Percentiles rank a stretch among this genome's conserved stretches.
phyloP scores from a whole-genome alignment of 2,797 vertebrate species.

The Channa striata region DNA sequence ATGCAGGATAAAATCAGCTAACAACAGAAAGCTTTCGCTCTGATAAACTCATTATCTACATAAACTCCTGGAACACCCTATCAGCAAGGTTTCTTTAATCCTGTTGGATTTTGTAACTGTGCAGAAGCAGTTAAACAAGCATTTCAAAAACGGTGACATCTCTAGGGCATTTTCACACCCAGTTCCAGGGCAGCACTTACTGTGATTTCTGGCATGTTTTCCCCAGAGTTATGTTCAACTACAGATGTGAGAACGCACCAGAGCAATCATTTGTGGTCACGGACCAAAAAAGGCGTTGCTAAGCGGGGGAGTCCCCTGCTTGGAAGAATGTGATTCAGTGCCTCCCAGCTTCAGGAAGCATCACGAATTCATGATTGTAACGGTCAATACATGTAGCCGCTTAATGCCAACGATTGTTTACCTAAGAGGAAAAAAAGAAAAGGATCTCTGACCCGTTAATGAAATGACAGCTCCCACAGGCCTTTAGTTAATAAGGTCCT shows the following conservation, averaged over 20 bases:
- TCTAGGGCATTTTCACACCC: constrained; percentile 51
- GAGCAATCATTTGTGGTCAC: constrained; percentile 34
- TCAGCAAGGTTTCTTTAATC: neutral
- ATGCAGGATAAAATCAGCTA: constrained; percentile 18
- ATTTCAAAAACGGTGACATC: constrained; percentile 35
- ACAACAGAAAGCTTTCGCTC: neutral
- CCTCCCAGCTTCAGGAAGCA: constrained; percentile 2
- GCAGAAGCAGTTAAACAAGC: constrained; percentile 14
- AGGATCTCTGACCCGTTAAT: constrained; percentile 20
- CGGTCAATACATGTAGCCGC: neutral
- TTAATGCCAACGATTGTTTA: constrained; percentile 16
- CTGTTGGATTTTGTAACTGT: neutral
- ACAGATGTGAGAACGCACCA: constrained; percentile 17
- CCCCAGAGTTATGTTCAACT: constrained; percentile 13
- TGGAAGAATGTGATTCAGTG: constrained; percentile 20
- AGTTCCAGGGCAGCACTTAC: constrained; percentile 26
- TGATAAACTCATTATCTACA: constrained; percentile 1
- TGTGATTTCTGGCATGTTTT: constrained; percentile 24
- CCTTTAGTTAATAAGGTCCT: constrained; percentile 31
- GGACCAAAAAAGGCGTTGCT: constrained; percentile 31
- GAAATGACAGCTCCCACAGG: constrained; percentile 1
- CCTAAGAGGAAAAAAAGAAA: neutral
- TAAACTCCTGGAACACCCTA: constrained; percentile 12
- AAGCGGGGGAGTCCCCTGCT: constrained; percentile 12
- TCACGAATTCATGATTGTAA: neutral